Conservation (phyloP, 1,140 invertebrate genomes). For the Dendroctonus ponderosae region DNA sequence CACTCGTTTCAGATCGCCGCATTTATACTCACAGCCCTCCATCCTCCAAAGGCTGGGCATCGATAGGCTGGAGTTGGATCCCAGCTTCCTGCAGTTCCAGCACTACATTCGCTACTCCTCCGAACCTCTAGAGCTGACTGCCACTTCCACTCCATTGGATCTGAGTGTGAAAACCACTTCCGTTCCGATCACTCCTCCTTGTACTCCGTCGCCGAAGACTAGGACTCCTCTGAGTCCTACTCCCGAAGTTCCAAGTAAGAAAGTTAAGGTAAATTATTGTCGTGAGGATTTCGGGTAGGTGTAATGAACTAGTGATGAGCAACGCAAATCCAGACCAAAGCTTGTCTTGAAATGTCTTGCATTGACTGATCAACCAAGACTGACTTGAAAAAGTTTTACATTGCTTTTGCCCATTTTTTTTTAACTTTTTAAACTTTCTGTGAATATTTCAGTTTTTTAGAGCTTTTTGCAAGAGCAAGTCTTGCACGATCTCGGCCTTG, state of each 20-base stretch:
- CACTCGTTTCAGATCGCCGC: slow-evolving; percentile 21
- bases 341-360: no score
- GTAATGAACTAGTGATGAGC: no score
- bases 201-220: slow-evolving; percentile 46
- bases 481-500: no score
- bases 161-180: slow-evolving; percentile 44
- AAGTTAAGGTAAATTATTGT: slow-evolving; percentile 37
- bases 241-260: slow-evolving; percentile 42
- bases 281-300: no score
- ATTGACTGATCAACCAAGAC: no score
- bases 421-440: no score
- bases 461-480: no score
- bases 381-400: no score
- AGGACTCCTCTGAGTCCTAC: slow-evolving; percentile 40
- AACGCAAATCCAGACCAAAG: no score
- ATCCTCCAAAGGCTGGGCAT: slow-evolving; percentile 46
- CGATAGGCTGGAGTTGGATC: slow-evolving; percentile 41
- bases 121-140: slow-evolving; percentile 47
- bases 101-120: slow-evolving; percentile 46
- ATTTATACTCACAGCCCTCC: slow-evolving; percentile 35
- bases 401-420: no score
- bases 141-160: slow-evolving; percentile 46
- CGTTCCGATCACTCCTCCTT: slow-evolving; percentile 49
- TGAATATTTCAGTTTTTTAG: no score
- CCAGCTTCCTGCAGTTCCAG: slow-evolving; percentile 44